Conservation (phyloP, 2,888 invertebrate species). For the Drosophila borborema region DNA sequence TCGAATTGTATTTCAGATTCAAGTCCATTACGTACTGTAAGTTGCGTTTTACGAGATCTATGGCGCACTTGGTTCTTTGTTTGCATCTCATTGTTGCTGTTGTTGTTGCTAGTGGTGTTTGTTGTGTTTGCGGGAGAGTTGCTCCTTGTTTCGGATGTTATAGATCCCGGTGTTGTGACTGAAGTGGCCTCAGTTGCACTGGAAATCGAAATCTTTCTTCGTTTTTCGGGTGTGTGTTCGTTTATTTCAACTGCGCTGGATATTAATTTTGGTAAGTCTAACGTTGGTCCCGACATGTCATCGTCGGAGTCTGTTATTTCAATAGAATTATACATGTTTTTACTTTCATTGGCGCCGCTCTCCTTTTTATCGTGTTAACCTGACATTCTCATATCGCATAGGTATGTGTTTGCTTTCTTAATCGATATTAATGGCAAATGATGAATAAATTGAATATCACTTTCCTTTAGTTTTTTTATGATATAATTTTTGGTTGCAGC, state of each 20-base stretch:
- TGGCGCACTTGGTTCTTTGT: slow-evolving; percentile 33
- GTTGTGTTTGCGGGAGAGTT: background rate
- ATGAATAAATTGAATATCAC: no score
- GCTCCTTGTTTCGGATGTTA: slow-evolving; percentile 23
- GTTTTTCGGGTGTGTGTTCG: slow-evolving; percentile 34
- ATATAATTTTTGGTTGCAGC: no score
- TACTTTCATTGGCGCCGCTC: background rate
- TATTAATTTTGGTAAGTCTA: slow-evolving; percentile 4
- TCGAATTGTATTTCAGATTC: slow-evolving; percentile 63
- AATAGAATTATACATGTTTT: slow-evolving; percentile 49
- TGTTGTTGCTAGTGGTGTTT: slow-evolving; percentile 7
- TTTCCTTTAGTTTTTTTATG: no score
- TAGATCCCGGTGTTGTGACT: background rate
- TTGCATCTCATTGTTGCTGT: background rate
- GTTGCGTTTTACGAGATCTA: slow-evolving; percentile 62
- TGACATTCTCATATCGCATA: background rate
- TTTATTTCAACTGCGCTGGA: slow-evolving; percentile 1
- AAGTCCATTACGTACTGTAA: slow-evolving; percentile 49
- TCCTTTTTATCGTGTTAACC: slow-evolving; percentile 7
- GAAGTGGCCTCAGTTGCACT: background rate
- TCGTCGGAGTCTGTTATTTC: slow-evolving; percentile 72
- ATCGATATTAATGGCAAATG: background rate
- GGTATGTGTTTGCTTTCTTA: background rate
- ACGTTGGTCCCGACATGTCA: slow-evolving; percentile 28
- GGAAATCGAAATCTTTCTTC: background rate